Conservation (phyloP, 2,888 invertebrate genomes). For the Epinotia demarniana region DNA sequence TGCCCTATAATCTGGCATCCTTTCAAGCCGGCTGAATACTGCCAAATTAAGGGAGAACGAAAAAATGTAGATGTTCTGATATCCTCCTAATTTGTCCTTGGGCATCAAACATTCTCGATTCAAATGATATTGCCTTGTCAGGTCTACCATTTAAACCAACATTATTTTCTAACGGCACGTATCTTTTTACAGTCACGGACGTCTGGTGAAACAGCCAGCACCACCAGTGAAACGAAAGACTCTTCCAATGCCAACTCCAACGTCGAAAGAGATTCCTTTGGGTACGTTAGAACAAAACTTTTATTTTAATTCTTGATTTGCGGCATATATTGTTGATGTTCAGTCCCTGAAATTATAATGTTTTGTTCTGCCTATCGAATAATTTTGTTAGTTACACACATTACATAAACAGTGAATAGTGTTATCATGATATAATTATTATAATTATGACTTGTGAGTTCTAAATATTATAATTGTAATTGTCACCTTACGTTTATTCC, state of each 20-base stretch:
- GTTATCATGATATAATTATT: neutral
- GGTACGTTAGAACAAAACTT: constrained; percentile 62
- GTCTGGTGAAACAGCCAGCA: constrained; percentile 69
- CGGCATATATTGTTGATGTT: neutral
- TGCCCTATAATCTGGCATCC: too few relatives aligned
- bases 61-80: too few relatives aligned
- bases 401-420: neutral
- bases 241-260: constrained; percentile 63
- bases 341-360: neutral
- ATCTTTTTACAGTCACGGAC: constrained; percentile 70
- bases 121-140: too few relatives aligned
- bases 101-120: too few relatives aligned
- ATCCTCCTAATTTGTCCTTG: too few relatives aligned
- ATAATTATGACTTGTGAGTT: neutral
- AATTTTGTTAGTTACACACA: neutral
- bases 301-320: neutral
- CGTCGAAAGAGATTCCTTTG: constrained; percentile 76
- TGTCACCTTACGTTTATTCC: neutral
- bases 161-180: constrained; percentile 11
- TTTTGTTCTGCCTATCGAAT: neutral
- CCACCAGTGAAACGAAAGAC: constrained; percentile 66
- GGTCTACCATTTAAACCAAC: too few relatives aligned
- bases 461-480: neutral
- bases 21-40: too few relatives aligned
- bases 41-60: too few relatives aligned